These are phyloP conservation scores for Gymnoscopelus microlampas DNA, from an alignment of 2,797 vertebrate genomes.

Conservation along the genomic window DNA sequence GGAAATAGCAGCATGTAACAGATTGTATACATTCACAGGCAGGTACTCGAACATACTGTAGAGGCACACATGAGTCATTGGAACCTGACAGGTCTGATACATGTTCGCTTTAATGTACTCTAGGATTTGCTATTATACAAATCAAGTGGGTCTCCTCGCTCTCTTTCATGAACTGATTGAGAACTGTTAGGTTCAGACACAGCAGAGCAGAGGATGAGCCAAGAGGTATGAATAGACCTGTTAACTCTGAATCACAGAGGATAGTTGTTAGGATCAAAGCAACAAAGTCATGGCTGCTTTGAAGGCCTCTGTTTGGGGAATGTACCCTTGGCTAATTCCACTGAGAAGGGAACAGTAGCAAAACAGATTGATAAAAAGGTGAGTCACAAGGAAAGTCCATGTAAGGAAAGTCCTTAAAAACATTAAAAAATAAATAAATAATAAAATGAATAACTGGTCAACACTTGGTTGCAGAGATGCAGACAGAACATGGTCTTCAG, in stretches of 20 bases:
- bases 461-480: no score
- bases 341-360: not conserved
- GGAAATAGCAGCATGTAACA: conserved; percentile 37
- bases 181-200: not conserved
- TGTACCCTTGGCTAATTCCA: not conserved
- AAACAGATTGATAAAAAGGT: not conserved
- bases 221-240: not conserved
- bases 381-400: not conserved
- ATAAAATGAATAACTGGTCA: no score
- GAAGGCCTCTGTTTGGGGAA: not conserved
- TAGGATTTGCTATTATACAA: not conserved
- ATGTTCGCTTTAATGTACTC: conserved; percentile 19
- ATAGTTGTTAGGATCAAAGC: not conserved
- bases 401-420: not conserved
- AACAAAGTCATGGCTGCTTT: not conserved
- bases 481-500: no score
- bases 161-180: not conserved
- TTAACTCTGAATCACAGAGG: not conserved
- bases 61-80: conserved; percentile 48
- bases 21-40: conserved; percentile 44
- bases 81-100: conserved; percentile 49
- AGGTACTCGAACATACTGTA: conserved; percentile 23
- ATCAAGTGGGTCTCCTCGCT: conserved; percentile 30
- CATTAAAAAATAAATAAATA: no score
- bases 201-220: not conserved